phyloP scores from a whole-genome alignment of 2,888 invertebrate genomes.

The Drosophila emarginata region DNA sequence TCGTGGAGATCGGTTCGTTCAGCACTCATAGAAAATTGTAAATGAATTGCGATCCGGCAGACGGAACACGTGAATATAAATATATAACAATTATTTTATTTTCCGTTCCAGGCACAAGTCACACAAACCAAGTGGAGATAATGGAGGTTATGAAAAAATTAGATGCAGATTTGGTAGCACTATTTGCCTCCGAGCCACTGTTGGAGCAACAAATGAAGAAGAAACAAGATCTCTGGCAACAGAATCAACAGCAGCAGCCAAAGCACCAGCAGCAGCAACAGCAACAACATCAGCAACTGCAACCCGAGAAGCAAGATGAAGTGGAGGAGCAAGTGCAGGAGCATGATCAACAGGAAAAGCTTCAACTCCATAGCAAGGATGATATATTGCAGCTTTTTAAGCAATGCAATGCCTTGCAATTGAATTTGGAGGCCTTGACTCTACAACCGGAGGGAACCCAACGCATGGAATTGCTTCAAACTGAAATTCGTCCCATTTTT shows the following conservation, averaged over 20 bases:
- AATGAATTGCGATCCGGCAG: conserved; percentile 1
- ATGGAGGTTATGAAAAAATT: conserved; percentile 80
- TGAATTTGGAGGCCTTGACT: conserved; percentile 78
- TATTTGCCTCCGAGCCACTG: conserved; percentile 61
- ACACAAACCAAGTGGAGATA: conserved; percentile 69
- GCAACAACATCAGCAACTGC: conserved; percentile 39
- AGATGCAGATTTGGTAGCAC: conserved; percentile 76
- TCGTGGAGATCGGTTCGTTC: conserved; percentile 56
- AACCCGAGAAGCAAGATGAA: conserved; percentile 21
- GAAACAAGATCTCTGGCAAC: conserved; percentile 21
- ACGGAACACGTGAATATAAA: conserved; percentile 13
- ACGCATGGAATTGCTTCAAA: conserved; percentile 75
- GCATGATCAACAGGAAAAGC: conserved; percentile 41
- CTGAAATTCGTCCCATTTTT: conserved; percentile 78
- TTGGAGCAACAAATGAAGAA: conserved; percentile 52
- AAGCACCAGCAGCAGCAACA: conserved; percentile 37
- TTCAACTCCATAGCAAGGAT: conserved; percentile 5
- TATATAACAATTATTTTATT: conserved; percentile 4
- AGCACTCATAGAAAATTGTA: conserved; percentile 21
- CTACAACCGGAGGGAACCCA: conserved; percentile 79
- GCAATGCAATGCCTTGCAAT: conserved; percentile 66
- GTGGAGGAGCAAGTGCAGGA: background rate
- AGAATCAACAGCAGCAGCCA: conserved; percentile 38
- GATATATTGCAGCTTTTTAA: conserved; percentile 60
- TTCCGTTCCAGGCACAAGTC: conserved; percentile 47